Conservation (phyloP, 2,113 vertebrate species). For the Ondatra zibethicus region DNA sequence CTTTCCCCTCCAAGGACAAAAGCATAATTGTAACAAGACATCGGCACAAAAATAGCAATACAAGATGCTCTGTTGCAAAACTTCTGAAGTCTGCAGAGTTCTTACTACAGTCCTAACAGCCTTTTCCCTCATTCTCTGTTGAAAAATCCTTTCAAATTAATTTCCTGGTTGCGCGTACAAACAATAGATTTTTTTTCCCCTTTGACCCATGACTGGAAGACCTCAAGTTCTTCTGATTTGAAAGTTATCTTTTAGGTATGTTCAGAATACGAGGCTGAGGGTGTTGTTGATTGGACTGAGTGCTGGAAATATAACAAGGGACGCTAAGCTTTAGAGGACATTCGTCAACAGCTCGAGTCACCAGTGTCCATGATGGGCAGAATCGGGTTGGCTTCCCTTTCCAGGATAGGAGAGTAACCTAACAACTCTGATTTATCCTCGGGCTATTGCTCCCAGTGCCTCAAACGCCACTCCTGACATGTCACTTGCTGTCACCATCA, state of each 20-base stretch:
- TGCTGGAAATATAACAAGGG: conserved; percentile 59
- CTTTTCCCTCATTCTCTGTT: conserved; percentile 33
- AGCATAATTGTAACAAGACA: neutral
- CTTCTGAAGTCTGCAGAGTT: conserved; percentile 31
- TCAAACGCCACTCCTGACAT: conserved; percentile 75
- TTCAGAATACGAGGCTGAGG: conserved; percentile 48
- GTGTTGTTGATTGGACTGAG: neutral
- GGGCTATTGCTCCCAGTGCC: conserved; percentile 67
- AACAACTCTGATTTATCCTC: conserved; percentile 79
- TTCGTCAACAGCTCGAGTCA: conserved; percentile 73
- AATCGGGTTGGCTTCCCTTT: conserved; percentile 80
- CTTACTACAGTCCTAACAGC: too few relatives aligned
- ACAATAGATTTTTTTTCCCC: neutral
- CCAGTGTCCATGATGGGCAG: conserved; percentile 77
- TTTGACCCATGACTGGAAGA: conserved; percentile 29
- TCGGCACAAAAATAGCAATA: conserved; percentile 8
- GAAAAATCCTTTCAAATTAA: neutral
- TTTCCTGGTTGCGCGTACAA: neutral
- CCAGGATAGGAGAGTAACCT: conserved; percentile 68
- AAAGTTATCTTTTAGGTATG: conserved; percentile 27
- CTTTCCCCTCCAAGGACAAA: neutral
- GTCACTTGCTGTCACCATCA: conserved; percentile 74
- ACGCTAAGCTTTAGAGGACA: conserved; percentile 48
- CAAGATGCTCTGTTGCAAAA: conserved; percentile 10
- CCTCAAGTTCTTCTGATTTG: conserved; percentile 48